phyloP scores from a whole-genome alignment of 2,113 vertebrate genomes.

The Burhinus oedicnemus region DNA sequence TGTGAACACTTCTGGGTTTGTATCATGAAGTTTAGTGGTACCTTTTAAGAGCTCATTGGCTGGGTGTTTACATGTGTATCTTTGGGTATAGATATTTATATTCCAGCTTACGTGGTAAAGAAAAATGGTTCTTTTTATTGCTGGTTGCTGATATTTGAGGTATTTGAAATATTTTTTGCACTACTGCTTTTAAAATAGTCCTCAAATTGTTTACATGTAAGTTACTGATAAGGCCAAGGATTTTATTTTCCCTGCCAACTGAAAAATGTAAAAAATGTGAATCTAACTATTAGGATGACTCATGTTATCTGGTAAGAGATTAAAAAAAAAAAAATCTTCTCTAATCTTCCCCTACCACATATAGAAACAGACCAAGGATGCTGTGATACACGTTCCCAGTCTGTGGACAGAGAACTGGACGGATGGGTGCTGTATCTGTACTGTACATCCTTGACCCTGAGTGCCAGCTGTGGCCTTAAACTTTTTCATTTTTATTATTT shows the following conservation, averaged over 20 bases:
- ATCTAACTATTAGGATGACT: not conserved
- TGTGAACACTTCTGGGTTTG: not conserved
- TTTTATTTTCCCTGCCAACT: not conserved
- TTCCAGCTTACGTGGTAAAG: not conserved
- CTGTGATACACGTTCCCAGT: not conserved
- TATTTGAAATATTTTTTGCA: not conserved
- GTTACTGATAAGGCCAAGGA: not conserved
- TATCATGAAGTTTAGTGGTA: not conserved
- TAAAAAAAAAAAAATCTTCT: not conserved
- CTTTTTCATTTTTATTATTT: not conserved
- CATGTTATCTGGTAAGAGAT: not conserved
- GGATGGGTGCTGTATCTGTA: not conserved
- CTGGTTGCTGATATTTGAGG: not conserved
- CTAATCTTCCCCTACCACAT: not conserved
- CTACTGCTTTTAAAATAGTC: not conserved
- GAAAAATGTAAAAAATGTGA: not conserved
- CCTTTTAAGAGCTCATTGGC: not conserved
- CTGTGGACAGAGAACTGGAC: not conserved
- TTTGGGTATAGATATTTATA: not conserved
- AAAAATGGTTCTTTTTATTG: not conserved
- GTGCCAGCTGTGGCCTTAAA: not conserved
- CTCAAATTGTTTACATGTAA: not conserved
- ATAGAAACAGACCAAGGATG: not conserved
- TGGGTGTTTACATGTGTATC: not conserved
- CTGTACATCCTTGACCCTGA: not conserved